phyloP scores from a whole-genome alignment of 2,113 vertebrate genomes.

The Paedocypris sp. region DNA sequence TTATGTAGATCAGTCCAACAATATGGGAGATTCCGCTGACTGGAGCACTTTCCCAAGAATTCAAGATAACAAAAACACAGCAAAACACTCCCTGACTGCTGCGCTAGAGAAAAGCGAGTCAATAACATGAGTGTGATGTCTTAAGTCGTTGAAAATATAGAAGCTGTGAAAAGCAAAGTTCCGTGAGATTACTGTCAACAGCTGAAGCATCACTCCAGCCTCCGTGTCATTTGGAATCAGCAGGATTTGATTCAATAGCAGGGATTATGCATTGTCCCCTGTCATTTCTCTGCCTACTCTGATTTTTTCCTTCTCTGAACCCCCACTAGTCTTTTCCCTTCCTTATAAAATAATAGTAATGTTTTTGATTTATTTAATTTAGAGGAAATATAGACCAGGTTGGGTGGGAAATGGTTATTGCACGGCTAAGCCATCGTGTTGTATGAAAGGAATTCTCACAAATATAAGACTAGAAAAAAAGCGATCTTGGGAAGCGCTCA shows the following conservation, averaged over 20 bases:
- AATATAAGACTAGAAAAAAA: too few species aligned
- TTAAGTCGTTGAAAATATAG: conserved; percentile 10
- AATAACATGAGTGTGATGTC: background rate
- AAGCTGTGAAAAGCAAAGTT: background rate
- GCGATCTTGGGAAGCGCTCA: too few species aligned
- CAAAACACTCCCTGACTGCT: background rate
- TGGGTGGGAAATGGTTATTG: background rate
- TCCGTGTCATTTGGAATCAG: conserved; percentile 22
- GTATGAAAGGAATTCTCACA: too few species aligned
- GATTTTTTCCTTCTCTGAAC: background rate
- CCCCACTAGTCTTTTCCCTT: background rate
- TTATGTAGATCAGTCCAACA: conserved; percentile 1
- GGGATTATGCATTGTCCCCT: background rate
- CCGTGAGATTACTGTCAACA: conserved; percentile 13
- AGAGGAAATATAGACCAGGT: background rate
- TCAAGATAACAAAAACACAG: conserved; percentile 11
- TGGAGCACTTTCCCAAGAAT: background rate
- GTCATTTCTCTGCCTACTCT: background rate
- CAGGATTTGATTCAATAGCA: conserved; percentile 1
- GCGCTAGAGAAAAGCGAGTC: background rate
- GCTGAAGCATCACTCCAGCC: background rate
- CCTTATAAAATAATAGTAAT: too few species aligned
- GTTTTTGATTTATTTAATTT: too few species aligned
- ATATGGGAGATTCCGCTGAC: conserved; percentile 8
- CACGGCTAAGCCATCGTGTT: too few species aligned